Percentiles rank a stretch among this genome's conserved stretches.
Evolutionary conservation across 2,888 invertebrate species (phyloP).

Genomic region (Ormyrus thymus): DNA sequence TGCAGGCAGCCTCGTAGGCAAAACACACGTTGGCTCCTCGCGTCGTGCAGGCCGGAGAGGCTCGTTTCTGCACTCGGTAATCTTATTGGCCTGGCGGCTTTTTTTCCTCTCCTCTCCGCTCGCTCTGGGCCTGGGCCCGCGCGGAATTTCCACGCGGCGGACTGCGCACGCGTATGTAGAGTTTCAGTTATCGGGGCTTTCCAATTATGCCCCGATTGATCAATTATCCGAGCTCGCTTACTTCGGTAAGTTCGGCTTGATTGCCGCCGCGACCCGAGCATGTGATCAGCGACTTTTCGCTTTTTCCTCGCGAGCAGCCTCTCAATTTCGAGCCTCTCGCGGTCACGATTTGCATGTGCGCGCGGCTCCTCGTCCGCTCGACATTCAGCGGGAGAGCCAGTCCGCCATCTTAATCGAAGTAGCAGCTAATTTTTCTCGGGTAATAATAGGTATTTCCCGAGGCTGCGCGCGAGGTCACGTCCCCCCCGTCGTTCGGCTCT

Average conservation of each 20-base stretch:
- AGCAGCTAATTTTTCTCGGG: no score
- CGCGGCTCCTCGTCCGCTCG: no score
- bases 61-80: slow-evolving; percentile 32
- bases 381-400: no score
- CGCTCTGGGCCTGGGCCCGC: neutral
- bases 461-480: slow-evolving; percentile 20
- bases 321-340: no score
- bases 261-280: neutral
- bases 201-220: slow-evolving; percentile 51
- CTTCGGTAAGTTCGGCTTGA: slow-evolving; percentile 11
- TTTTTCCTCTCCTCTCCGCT: neutral
- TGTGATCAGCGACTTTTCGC: slow-evolving; percentile 38
- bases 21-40: slow-evolving; percentile 36
- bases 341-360: no score
- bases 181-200: slow-evolving; percentile 44
- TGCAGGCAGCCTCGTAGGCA: slow-evolving; percentile 14
- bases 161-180: slow-evolving; percentile 33
- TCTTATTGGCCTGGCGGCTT: slow-evolving; percentile 34
- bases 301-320: neutral
- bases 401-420: no score
- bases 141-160: slow-evolving; percentile 1
- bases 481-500: slow-evolving; percentile 31
- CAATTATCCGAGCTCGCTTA: slow-evolving; percentile 39
- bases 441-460: no score
- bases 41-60: slow-evolving; percentile 13